Evolutionary conservation across 1,140 invertebrate genomes (phyloP), one percentile per base, ranked within the genome.

Genomic region (Lucilia cuprina): DNA sequence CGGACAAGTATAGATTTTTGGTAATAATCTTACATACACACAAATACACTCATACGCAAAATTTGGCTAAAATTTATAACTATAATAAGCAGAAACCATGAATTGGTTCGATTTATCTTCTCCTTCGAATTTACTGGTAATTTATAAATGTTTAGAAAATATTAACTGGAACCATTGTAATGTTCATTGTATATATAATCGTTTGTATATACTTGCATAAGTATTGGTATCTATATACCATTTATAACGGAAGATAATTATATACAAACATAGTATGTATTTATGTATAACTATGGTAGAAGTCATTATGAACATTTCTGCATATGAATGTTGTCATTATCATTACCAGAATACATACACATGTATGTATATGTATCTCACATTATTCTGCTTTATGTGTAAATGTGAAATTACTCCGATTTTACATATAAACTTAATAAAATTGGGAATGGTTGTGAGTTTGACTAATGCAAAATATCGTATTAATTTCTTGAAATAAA

Each of bases 31-130:
- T 70, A 17, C 50, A 70, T 7, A 70, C 19, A 21, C 19, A 70
- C 8, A 21, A 19, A 5, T 19, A 17, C n/a, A 10, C 41, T 41
- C 41, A 41, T 10, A 41, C 41, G 41, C 41, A 41, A 41, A 41
- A 41, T 41, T 41, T 41, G 41, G 41, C n/a, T 21, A 21, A n/a
- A 70, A 70, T 70, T 70, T 70, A 70, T 70, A 70, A 70, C 60
- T 10, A 70, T 70, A 19, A 70, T 70, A 70, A 70, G 60, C 60
- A 70, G 60, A 70, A 70, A 17, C 60, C 60, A 70, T 70, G 60
- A 70, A 70, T 70, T 70, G 60, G 60, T 70, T 70, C 60, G 10
- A 70, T 70, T 70, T 70, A 70, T 70, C 60, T 70, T 70, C 25
- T 21, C 60, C 60, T 70, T 8, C 17, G 19, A 70, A 70, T 70